Base-by-base conservation (phyloP, 2,113 vertebrate genomes). In the Oceanites oceanicus region DNA sequence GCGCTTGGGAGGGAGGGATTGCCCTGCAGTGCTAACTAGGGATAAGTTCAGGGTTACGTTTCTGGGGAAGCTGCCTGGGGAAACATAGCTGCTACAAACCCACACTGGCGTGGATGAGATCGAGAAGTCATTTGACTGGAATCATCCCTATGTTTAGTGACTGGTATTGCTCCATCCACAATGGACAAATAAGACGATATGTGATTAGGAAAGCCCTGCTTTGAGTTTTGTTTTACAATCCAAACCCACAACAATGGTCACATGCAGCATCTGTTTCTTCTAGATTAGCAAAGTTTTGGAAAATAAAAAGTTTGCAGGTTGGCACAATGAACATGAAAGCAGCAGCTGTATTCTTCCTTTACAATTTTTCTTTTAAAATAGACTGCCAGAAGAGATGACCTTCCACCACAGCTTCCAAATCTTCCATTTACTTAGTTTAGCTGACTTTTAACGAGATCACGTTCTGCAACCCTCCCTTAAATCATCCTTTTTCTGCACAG, bases 401-500 rank as follows among this genome's bases (percentile, higher is more conserved):
- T 93, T 72, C 45, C 13, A 59, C 17, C 14, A 63, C 0, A 6
- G 26, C 29, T 86, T 86, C 62, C 40, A 81, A 52, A 63, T 66
- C 68, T 88, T 89, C 47, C 21, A 18, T 83, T 91, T 91, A 70
- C 63, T 86, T 56, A 74, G 52, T 66, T 83, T 30, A 42, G 26
- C 27, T 90, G 80, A 71, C 71, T 85, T 77, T 81, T 77, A 94
- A 66, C 27, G 1, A 15, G 79, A 58, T 84, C 55, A 34, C 13
- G 3, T 76, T 92, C 71, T 92, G 27, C 38, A 61, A 1, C 7
- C 42, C 56, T 86, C 38, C 42, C 19, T 95, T 86, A 77, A 90
- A 83, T 91, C 80, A 61, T 67, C 47, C 59, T 84, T 19, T 95
- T 86, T 92, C 75, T 87, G 50, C 56, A 83, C 5, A 62, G 72